These are phyloP conservation scores for Apostichopus japonicus DNA, from an alignment of 35 echinoderm and acorn worm genomes.

Conservation along the genomic window DNA sequence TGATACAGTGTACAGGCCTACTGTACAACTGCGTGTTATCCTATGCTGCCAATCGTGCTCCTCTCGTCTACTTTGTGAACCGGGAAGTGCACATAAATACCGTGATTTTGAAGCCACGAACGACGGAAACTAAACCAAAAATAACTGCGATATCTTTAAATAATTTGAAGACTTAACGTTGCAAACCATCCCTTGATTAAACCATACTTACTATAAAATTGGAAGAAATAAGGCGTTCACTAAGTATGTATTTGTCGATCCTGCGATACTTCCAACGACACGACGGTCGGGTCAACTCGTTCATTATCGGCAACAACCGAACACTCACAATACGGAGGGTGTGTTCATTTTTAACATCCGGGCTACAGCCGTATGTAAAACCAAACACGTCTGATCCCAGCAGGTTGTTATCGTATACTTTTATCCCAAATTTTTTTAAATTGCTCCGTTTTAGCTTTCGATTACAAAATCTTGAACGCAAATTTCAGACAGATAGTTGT, in stretches of 20 bases:
- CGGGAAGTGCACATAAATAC: conserved; percentile 26
- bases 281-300: neutral
- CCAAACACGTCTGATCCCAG: conserved; percentile 39
- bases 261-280: conserved; percentile 5
- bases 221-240: conserved; percentile 51
- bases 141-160: neutral
- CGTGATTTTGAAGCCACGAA: neutral
- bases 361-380: conserved; percentile 40
- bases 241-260: neutral
- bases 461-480: too few relatives aligned
- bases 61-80: neutral
- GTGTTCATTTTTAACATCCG: conserved; percentile 49
- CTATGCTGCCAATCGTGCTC: neutral
- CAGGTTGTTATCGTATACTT: neutral
- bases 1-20: neutral
- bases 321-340: conserved; percentile 3
- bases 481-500: too few relatives aligned
- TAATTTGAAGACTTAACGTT: too few relatives aligned
- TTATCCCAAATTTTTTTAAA: neutral
- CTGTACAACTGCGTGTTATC: neutral
- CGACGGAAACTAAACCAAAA: neutral
- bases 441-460: neutral
- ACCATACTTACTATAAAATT: conserved; percentile 32
- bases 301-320: neutral
- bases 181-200: neutral